Evolutionary conservation across 2,113 vertebrate species (phyloP), one percentile per base, ranked within the genome.

Genomic region (Procapra przewalskii): DNA sequence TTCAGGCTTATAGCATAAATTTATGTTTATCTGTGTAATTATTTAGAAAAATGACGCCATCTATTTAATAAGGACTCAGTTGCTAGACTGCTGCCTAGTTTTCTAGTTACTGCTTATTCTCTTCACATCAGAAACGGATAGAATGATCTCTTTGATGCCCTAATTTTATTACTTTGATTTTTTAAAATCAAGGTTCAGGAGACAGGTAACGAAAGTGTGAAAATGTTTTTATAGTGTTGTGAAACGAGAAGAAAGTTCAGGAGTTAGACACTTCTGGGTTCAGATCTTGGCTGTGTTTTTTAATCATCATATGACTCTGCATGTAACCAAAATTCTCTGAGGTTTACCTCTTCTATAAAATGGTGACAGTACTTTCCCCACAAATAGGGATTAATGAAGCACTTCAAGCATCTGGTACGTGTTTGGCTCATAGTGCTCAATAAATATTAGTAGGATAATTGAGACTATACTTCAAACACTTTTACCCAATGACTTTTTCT

Each of bases 101-200:
- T 97, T 48, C 54, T 29, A 92, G 36, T 90, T 89, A 85, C 67
- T 92, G 9, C 45, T 81, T 59, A 52, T 14, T 95, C n/a, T 86
- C 45, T 64, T 96, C 36, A 15, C 62, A 5, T 83, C 71, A 25
- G 62, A 50, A 87, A 86, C 60, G 19, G 21, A 75, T 60, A 55
- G 36, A 85, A 29, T 86, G 54, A 40, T 52, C 67, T 71, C n/a
- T 79, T 45, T 77, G 7, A 54, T 79, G 40, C 52, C 33, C 82
- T 92, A n/a, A 77, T 90, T 95, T 64, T 91, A 62, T 93, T 80
- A 55, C 75, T 91, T 83, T 83, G 75, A 50, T 95, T 33, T 82
- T 40, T 86, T 93, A 48, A 82, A 77, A 77, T 45, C 82, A 83
- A 83, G 50, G 75, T 67, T 87, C 43, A 64, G 40, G 55, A 75